Evolutionary conservation across 2,888 invertebrate species (phyloP), one percentile per base, ranked within the genome.

Genomic region (Alloscopus bannaensis): DNA sequence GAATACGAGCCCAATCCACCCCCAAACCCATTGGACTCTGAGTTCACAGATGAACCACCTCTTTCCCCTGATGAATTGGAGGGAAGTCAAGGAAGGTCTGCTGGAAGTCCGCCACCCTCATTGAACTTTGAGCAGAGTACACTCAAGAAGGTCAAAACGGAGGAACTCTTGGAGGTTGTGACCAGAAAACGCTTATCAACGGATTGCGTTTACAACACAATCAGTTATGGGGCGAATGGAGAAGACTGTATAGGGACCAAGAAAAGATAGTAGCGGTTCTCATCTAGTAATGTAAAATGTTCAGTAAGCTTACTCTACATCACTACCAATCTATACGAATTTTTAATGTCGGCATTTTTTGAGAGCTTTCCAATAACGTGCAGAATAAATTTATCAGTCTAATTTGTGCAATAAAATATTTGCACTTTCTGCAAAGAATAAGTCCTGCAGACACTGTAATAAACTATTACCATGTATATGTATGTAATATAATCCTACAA

Each of bases 201-300:
- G 1, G 71, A 50, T 0, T 71, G 71, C 28, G 62, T 36, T 1
- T 71, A 71, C 20, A 71, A 71, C 18, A 62, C 71, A 2, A 62
- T 71, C 13, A 71, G 71, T n/a, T 71, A 62, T n/a, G 71, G 71
- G 18, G 24, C 50, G 18, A 47, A 62, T 36, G 71, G 71, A 0
- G 71, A 71, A 31, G 71, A 71, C 22, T 71, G 71, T 28, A 11
- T 71, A 18, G 42, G 60, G 42, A 28, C 20, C 28, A n/a, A 31
- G 47, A 70, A 70, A 47, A 70, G 59, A 26, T 45, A 36, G 36
- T 13, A 36, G 8, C 36, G 13, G 13, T n/a, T n/a, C n/a, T n/a
- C n/a, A n/a, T n/a, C n/a, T n/a, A n/a, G n/a, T n/a, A n/a, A n/a
- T n/a, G n/a, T n/a, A n/a, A n/a, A n/a, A n/a, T n/a, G n/a, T n/a